Conservation (phyloP, 2,113 vertebrate genomes). For the Picathartes gymnocephalus region DNA sequence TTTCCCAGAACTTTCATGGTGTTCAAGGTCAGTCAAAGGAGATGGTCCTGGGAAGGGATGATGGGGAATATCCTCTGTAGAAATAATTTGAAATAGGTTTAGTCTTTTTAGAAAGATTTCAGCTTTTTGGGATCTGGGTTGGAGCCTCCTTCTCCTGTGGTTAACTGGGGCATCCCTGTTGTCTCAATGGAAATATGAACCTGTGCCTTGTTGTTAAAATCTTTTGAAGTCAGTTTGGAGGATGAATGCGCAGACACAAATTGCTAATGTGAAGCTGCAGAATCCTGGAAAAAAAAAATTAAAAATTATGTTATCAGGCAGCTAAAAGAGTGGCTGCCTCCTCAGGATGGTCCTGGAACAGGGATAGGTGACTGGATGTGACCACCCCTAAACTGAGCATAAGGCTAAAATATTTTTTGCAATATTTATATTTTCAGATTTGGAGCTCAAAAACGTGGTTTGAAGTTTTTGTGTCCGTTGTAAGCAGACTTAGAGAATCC, state of each 20-base stretch:
- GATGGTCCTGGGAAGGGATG: background rate
- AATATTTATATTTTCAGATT: background rate
- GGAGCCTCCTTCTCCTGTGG: background rate
- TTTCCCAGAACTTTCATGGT: background rate
- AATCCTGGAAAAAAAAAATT: background rate
- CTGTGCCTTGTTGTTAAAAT: background rate
- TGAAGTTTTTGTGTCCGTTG: background rate
- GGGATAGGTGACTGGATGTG: background rate
- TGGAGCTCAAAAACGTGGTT: background rate
- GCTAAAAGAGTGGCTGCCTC: background rate
- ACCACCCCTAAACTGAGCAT: rapidly evolving
- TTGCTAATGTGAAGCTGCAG: background rate
- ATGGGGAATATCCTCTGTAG: background rate
- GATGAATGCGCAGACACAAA: background rate
- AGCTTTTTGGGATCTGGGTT: background rate
- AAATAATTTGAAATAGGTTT: background rate
- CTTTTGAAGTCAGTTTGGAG: slow-evolving; percentile 1
- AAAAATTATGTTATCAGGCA: background rate
- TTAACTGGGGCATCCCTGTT: background rate
- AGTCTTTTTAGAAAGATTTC: background rate
- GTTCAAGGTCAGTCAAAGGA: background rate
- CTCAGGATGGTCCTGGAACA: background rate
- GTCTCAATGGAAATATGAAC: background rate
- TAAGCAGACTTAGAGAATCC: background rate
- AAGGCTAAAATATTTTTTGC: background rate